These are phyloP conservation scores for Thera obeliscata DNA, from an alignment of 2,888 invertebrate species.

Conservation along the genomic window DNA sequence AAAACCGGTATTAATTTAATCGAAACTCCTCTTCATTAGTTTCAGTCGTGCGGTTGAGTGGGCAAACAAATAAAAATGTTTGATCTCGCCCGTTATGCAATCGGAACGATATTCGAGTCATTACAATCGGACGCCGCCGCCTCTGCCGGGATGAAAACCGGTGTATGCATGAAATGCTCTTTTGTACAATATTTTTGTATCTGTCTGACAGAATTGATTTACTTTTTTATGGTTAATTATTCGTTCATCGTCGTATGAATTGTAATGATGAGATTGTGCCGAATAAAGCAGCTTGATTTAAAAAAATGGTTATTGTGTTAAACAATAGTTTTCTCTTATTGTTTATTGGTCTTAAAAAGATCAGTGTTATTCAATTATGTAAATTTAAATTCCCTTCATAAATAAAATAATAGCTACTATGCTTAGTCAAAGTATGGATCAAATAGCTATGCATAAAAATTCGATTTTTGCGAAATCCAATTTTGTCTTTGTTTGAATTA, in stretches of 20 bases:
- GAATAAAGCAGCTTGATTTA: slow-evolving; percentile 25
- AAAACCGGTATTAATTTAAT: slow-evolving; percentile 79
- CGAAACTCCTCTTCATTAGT: slow-evolving; percentile 81
- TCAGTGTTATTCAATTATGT: background rate
- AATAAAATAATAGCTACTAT: slow-evolving; percentile 1
- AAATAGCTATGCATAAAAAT: slow-evolving; percentile 12
- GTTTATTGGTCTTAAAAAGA: no score
- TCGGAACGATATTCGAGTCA: slow-evolving; percentile 73
- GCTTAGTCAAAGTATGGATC: slow-evolving; percentile 5
- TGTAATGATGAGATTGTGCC: slow-evolving; percentile 31
- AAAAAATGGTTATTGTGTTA: background rate
- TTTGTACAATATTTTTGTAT: slow-evolving; percentile 41
- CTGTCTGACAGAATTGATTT: slow-evolving; percentile 38
- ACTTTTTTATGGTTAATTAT: slow-evolving; percentile 40
- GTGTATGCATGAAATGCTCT: slow-evolving; percentile 37
- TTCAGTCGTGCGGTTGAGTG: slow-evolving; percentile 76
- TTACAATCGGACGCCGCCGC: slow-evolving; percentile 60
- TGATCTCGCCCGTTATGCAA: slow-evolving; percentile 76
- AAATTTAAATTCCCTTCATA: background rate
- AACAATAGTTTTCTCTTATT: no score
- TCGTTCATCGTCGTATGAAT: slow-evolving; percentile 33
- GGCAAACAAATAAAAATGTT: slow-evolving; percentile 81
- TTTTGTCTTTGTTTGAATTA: slow-evolving; percentile 25
- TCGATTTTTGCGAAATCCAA: slow-evolving; percentile 19
- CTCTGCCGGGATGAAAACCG: slow-evolving; percentile 20